phyloP scores from a whole-genome alignment of 1,140 invertebrate genomes.

The Mactra quadrangularis region DNA sequence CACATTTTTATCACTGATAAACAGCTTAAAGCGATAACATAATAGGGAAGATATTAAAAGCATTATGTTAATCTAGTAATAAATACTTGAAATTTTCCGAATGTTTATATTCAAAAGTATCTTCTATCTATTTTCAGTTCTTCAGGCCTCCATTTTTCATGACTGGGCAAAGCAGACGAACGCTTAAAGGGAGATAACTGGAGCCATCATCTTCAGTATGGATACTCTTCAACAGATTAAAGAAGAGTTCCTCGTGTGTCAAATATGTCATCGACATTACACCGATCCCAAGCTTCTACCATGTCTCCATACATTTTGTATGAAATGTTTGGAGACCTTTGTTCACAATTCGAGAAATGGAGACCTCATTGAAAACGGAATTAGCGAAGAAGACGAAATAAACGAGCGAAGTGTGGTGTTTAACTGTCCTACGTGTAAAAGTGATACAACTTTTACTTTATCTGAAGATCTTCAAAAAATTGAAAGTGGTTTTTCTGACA shows the following conservation, averaged over 20 bases:
- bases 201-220: conserved; percentile 74
- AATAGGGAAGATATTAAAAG: no score
- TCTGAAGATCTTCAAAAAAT: conserved; percentile 63
- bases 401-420: conserved; percentile 72
- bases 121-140: no score
- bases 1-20: no score
- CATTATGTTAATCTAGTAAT: no score
- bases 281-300: conserved; percentile 73
- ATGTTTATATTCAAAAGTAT: no score
- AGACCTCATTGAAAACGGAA: conserved; percentile 30
- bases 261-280: conserved; percentile 70
- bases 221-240: conserved; percentile 71
- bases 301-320: conserved; percentile 78
- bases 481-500: conserved; percentile 71
- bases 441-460: conserved; percentile 60
- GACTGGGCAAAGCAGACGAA: no score
- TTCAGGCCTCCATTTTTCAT: no score
- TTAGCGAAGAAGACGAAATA: background rate
- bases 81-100: no score
- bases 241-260: conserved; percentile 72
- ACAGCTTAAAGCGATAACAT: no score
- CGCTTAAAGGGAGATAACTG: background rate
- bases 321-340: conserved; percentile 85
- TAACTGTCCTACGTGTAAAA: conserved; percentile 68
- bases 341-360: conserved; percentile 85